Conservation (phyloP, 2,113 vertebrate species). For the Misgurnus anguillicaudatus region DNA sequence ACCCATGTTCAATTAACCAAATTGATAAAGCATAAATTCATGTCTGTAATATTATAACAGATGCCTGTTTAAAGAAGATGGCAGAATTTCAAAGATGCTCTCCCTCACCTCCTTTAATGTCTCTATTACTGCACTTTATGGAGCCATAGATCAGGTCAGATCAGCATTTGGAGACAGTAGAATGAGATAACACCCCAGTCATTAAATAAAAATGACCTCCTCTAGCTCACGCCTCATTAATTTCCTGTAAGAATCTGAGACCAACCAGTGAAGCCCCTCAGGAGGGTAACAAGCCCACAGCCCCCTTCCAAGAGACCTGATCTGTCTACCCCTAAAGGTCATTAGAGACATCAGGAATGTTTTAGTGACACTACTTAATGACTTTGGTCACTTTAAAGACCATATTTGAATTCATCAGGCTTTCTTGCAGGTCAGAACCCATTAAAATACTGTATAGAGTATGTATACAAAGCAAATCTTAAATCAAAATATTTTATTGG, state of each 20-base stretch:
- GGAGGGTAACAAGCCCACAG: constrained; percentile 11
- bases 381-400: not conserved
- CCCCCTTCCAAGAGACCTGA: constrained; percentile 9
- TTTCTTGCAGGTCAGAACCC: too few relatives aligned
- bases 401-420: not conserved
- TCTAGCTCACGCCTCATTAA: constrained; percentile 50
- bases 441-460: too few relatives aligned
- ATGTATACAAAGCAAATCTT: too few relatives aligned
- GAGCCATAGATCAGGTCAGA: constrained; percentile 31
- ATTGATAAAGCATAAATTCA: not conserved
- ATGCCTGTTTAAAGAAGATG: not conserved
- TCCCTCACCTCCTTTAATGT: constrained; percentile 16
- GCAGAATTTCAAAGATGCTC: constrained; percentile 22
- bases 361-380: constrained; percentile 27
- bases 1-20: not conserved
- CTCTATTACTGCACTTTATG: constrained; percentile 11
- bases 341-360: constrained; percentile 30
- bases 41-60: not conserved
- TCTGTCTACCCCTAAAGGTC: constrained; percentile 45
- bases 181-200: constrained; percentile 43
- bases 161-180: constrained; percentile 25
- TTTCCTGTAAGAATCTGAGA: constrained; percentile 39
- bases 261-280: constrained; percentile 16
- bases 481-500: too few relatives aligned
- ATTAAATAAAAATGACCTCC: constrained; percentile 54